A percentile compares a stretch with the other conserved stretches of the same genome.
These are phyloP conservation scores for Phrixothrix hirtus DNA, from an alignment of 2,888 invertebrate genomes.

Conservation along the genomic window DNA sequence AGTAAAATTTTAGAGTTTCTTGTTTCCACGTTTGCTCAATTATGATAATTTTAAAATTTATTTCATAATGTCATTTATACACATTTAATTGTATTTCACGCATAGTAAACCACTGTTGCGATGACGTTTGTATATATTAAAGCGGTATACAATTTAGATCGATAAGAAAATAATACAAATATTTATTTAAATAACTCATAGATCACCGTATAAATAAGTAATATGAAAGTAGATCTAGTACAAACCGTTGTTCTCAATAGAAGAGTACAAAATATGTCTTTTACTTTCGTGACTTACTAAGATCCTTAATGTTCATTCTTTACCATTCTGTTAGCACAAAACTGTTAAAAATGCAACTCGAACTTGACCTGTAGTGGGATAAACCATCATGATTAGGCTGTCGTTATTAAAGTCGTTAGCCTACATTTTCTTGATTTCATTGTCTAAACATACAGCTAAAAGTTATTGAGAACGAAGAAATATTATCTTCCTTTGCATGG, in stretches of 20 bases:
- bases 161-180: no score
- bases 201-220: no score
- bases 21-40: no score
- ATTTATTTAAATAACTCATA: no score
- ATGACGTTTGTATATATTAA: no score
- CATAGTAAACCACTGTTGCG: no score
- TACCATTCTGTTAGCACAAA: conserved; percentile 19
- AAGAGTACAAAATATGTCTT: conserved; percentile 12
- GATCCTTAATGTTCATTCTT: conserved; percentile 14
- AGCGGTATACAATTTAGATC: no score
- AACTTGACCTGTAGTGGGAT: conserved; percentile 23
- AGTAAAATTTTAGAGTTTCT: conserved; percentile 11
- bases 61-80: no score
- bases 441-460: conserved; percentile 12
- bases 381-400: conserved; percentile 24
- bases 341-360: conserved; percentile 20
- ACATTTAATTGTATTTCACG: no score
- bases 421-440: conserved; percentile 23
- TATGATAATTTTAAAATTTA: no score
- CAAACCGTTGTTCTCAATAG: conserved; percentile 17
- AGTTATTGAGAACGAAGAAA: background rate
- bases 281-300: conserved; percentile 18
- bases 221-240: conserved; percentile 10
- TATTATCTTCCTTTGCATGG: no score
- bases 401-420: conserved; percentile 25